Conservation (phyloP, 2,113 vertebrate species). For the Lagopus leucura region DNA sequence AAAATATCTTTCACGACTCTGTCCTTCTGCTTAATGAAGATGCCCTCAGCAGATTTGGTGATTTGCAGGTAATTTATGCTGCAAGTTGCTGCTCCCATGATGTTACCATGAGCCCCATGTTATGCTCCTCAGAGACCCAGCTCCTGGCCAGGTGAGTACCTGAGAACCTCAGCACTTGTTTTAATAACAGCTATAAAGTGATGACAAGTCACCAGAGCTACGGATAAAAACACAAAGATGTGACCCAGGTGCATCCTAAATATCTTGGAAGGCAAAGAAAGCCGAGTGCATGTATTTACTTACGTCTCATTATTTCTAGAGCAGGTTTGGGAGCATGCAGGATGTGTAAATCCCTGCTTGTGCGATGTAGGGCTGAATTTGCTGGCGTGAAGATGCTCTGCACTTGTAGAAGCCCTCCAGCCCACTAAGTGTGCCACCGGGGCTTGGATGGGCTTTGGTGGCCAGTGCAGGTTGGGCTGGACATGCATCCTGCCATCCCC, state of each 20-base stretch:
- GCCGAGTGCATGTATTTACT: not conserved
- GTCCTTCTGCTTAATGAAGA: slow-evolving; percentile 58
- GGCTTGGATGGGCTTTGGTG: rapidly evolving
- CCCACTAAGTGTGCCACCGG: rapidly evolving
- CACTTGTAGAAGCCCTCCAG: not conserved
- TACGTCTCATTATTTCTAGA: not conserved
- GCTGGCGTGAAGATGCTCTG: not conserved
- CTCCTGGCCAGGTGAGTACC: not conserved
- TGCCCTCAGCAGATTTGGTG: slow-evolving; percentile 2
- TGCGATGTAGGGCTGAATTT: not conserved
- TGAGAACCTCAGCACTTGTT: not conserved
- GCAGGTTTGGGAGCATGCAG: not conserved
- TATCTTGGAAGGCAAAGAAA: not conserved
- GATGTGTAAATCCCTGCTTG: not conserved
- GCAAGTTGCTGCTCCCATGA: not conserved
- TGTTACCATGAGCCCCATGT: not conserved
- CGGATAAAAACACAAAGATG: not conserved
- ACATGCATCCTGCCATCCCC: not conserved
- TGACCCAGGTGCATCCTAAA: not conserved
- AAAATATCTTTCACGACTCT: slow-evolving; percentile 29
- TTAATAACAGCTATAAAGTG: not conserved
- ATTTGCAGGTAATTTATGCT: not conserved
- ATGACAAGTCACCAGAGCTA: not conserved
- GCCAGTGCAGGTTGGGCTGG: rapidly evolving
- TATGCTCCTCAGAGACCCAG: not conserved